These are phyloP conservation scores for Apocrypta bakeri DNA, from an alignment of 1,140 invertebrate species.

Conservation along the genomic window DNA sequence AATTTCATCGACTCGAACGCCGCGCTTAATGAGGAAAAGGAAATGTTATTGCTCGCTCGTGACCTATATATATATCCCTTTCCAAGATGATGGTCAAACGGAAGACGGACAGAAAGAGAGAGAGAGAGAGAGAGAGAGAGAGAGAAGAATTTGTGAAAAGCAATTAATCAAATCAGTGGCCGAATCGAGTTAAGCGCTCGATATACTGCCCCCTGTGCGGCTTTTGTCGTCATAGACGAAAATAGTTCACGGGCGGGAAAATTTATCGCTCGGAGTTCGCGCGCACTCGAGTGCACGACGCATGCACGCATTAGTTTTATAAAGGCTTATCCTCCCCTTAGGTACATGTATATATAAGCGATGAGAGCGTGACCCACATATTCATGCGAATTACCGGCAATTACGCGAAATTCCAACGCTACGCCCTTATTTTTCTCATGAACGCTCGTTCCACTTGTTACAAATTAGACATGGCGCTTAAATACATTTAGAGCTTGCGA, in stretches of 20 bases:
- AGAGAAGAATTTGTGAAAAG: constrained; percentile 39
- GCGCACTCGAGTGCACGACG: neutral
- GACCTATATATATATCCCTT: constrained; percentile 59
- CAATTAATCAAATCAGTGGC: constrained; percentile 56
- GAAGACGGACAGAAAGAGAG: neutral
- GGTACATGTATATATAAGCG: neutral
- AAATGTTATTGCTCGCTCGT: neutral
- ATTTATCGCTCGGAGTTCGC: constrained; percentile 28
- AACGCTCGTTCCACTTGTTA: neutral
- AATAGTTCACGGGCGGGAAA: constrained; percentile 55
- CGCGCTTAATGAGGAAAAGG: neutral
- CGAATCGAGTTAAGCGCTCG: constrained; percentile 51
- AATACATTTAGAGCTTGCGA: neutral
- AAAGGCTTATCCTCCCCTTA: neutral
- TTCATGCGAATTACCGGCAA: constrained; percentile 22
- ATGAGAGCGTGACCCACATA: neutral
- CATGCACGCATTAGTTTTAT: neutral
- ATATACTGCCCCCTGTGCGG: neutral
- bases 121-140: neutral
- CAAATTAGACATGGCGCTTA: neutral
- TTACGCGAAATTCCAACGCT: neutral
- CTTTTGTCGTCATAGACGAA: constrained; percentile 51
- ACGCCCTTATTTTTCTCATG: neutral
- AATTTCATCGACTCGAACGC: constrained; percentile 16
- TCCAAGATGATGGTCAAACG: neutral